A percentile compares a stretch with the other conserved stretches of the same genome.
Conservation (phyloP, 2,888 invertebrate genomes). For the Troilus luridus region DNA sequence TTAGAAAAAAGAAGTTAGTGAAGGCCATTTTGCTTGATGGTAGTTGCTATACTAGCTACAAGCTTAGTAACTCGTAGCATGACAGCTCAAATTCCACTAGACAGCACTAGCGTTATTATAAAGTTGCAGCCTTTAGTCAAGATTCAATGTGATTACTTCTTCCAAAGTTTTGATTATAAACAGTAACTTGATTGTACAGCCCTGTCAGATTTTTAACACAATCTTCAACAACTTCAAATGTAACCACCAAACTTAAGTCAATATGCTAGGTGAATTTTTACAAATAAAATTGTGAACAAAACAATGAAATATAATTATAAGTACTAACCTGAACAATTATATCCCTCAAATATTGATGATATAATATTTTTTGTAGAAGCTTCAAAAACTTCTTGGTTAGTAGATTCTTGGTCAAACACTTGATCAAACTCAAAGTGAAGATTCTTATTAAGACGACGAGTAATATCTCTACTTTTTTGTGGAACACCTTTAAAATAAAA, state of each 20-base stretch:
- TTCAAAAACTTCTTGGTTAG: constrained; percentile 85
- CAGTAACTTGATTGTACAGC: too few relatives aligned
- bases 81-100: too few relatives aligned
- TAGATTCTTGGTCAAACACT: constrained; percentile 79
- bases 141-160: too few relatives aligned
- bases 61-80: too few relatives aligned
- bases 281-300: not conserved
- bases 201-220: too few relatives aligned
- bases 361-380: constrained; percentile 85
- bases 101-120: too few relatives aligned
- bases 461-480: constrained; percentile 81
- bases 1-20: too few relatives aligned
- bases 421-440: constrained; percentile 88
- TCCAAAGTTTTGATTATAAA: too few relatives aligned
- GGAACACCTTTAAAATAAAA: constrained; percentile 88
- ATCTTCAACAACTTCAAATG: not conserved
- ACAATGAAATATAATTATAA: not conserved
- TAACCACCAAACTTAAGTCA: not conserved
- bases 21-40: too few relatives aligned
- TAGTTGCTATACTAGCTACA: too few relatives aligned
- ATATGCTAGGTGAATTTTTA: not conserved
- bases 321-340: constrained; percentile 81
- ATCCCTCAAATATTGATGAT: constrained; percentile 83
- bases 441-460: constrained; percentile 86
- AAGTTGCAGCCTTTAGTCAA: too few relatives aligned